Conservation (phyloP, 1,140 invertebrate species). For the Melanaphis sacchari region DNA sequence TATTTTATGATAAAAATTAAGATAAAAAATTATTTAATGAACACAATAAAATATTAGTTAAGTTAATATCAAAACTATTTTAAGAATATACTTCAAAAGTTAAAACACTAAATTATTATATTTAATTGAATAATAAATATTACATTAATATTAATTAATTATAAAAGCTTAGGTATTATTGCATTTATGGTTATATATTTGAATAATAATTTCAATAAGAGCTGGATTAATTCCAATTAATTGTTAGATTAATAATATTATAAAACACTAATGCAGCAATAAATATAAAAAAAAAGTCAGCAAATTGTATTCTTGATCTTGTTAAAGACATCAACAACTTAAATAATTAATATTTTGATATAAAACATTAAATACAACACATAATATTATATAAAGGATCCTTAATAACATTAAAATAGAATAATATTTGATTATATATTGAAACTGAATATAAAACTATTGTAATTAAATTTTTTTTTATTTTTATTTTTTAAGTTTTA, state of each 20-base stretch:
- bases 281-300: not conserved
- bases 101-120: not conserved
- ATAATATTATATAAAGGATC: no score
- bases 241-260: not conserved
- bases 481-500: not conserved
- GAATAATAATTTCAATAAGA: not conserved
- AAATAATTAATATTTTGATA: not conserved
- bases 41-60: not conserved
- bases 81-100: not conserved
- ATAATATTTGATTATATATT: not conserved
- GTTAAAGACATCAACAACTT: not conserved
- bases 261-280: not conserved
- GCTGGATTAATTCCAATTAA: not conserved
- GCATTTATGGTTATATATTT: not conserved
- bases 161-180: not conserved
- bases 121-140: not conserved
- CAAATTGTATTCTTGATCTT: not conserved
- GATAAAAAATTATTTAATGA: no score
- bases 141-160: not conserved
- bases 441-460: not conserved
- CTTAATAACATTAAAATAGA: not conserved
- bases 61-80: not conserved
- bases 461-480: not conserved
- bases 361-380: not conserved
- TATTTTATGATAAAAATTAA: no score